A percentile compares a stretch with the other conserved stretches of the same genome.
Conservation (phyloP, 2,113 vertebrate species). For the Casuarius casuarius region DNA sequence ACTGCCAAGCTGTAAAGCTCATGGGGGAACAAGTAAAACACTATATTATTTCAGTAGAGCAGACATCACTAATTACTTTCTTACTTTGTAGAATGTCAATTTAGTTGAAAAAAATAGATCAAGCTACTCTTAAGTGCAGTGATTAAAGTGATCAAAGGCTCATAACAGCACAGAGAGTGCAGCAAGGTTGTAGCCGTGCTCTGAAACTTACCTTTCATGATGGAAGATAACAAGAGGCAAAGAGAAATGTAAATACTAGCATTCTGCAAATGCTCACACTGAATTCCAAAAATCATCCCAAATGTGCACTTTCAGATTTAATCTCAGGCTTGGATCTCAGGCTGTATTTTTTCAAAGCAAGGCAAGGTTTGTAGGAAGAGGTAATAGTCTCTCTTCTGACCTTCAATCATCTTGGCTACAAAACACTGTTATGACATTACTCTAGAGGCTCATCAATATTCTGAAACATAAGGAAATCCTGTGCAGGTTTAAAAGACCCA, state of each 20-base stretch:
- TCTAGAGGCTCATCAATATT: not conserved
- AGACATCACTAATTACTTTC: constrained; percentile 24
- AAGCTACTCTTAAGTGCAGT: constrained; percentile 19
- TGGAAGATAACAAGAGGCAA: not conserved
- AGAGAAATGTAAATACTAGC: not conserved
- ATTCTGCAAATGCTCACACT: not conserved
- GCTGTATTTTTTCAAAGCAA: not conserved
- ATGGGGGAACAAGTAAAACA: constrained; percentile 48
- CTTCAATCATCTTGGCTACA: not conserved
- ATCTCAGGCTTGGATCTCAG: not conserved
- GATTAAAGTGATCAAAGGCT: constrained; percentile 60
- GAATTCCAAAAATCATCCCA: constrained; percentile 4
- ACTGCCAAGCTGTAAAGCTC: constrained; percentile 50
- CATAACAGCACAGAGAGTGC: not conserved
- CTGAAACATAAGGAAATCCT: not conserved
- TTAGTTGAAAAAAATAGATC: constrained; percentile 45
- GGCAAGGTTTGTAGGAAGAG: not conserved
- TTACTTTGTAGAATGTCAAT: constrained; percentile 34
- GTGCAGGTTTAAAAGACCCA: not conserved
- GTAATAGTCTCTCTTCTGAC: not conserved
- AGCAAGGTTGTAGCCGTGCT: not conserved
- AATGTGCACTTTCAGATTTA: not conserved
- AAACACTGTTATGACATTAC: not conserved
- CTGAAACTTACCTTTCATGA: not conserved
- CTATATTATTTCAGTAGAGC: not conserved